Conservation (phyloP, 1,140 invertebrate genomes). For the Drosophila biarmipes region DNA sequence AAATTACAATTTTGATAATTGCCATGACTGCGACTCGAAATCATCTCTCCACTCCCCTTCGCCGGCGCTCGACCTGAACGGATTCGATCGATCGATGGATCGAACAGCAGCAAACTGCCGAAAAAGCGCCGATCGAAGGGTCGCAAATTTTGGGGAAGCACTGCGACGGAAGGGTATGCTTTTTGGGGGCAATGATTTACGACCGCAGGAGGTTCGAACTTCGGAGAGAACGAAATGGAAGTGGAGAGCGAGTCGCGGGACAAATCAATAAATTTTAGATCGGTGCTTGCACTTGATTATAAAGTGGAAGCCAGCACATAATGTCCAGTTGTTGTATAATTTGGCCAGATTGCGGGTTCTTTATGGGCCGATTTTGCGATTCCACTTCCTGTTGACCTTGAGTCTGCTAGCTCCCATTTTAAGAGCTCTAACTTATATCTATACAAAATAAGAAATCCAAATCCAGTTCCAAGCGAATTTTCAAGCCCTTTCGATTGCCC, state of each 20-base stretch:
- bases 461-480: too few species aligned
- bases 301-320: slow-evolving; percentile 55
- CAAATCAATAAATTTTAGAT: slow-evolving; percentile 79
- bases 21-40: slow-evolving; percentile 41
- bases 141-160: slow-evolving; percentile 42
- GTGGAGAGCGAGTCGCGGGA: slow-evolving; percentile 11
- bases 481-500: too few species aligned
- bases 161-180: slow-evolving; percentile 32
- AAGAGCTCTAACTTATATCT: slow-evolving; percentile 85
- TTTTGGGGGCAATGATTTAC: slow-evolving; percentile 69
- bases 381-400: slow-evolving; percentile 52
- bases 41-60: slow-evolving; percentile 23
- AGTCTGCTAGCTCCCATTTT: slow-evolving; percentile 39
- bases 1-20: slow-evolving; percentile 82
- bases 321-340: slow-evolving; percentile 55
- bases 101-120: slow-evolving; percentile 6
- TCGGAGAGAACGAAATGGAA: not conserved
- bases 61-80: slow-evolving; percentile 20
- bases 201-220: slow-evolving; percentile 4
- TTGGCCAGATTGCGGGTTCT: slow-evolving; percentile 65
- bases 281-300: slow-evolving; percentile 73
- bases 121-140: slow-evolving; percentile 38
- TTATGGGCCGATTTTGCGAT: slow-evolving; percentile 55
- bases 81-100: slow-evolving; percentile 23
- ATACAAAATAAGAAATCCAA: too few species aligned